These are phyloP conservation scores for Gambusia affinis DNA, from an alignment of 2,113 vertebrate genomes.

Conservation along the genomic window DNA sequence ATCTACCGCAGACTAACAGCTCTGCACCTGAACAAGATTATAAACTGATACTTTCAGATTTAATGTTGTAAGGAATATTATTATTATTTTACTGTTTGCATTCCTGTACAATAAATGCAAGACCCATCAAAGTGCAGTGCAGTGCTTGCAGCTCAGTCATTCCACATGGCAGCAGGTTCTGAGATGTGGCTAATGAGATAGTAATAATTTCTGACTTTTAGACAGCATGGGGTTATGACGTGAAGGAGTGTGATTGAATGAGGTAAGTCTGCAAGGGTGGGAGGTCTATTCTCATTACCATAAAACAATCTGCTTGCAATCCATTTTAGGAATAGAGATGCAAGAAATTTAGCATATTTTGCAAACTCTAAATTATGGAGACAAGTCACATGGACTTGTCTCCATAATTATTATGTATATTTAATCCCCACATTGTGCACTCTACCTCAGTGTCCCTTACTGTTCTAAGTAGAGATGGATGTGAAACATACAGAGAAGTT, in stretches of 20 bases:
- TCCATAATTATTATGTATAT: conserved; percentile 51
- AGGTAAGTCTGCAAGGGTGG: conserved; percentile 52
- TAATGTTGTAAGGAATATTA: too few relatives aligned
- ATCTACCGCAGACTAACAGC: conserved; percentile 1
- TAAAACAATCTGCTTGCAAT: too few relatives aligned
- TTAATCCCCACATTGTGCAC: conserved; percentile 48
- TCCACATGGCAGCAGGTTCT: conserved; percentile 9
- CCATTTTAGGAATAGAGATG: too few relatives aligned
- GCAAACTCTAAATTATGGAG: too few relatives aligned
- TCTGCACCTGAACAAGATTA: background rate
- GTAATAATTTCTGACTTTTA: conserved; percentile 51
- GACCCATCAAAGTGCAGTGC: conserved; percentile 2
- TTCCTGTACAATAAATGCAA: background rate
- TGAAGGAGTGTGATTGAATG: conserved; percentile 53
- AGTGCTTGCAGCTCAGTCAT: conserved; percentile 13
- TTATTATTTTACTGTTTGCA: background rate
- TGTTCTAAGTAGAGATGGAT: conserved; percentile 9
- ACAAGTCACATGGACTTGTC: conserved; percentile 50
- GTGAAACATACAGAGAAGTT: conserved; percentile 18
- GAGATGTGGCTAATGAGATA: conserved; percentile 31
- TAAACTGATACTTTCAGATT: background rate
- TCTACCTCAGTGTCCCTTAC: conserved; percentile 45
- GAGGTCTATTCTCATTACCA: conserved; percentile 66
- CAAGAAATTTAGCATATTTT: too few relatives aligned
- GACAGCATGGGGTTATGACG: conserved; percentile 33